Base-by-base conservation (phyloP, 2,797 vertebrate species). In the Pachyuromys duprasi region DNA sequence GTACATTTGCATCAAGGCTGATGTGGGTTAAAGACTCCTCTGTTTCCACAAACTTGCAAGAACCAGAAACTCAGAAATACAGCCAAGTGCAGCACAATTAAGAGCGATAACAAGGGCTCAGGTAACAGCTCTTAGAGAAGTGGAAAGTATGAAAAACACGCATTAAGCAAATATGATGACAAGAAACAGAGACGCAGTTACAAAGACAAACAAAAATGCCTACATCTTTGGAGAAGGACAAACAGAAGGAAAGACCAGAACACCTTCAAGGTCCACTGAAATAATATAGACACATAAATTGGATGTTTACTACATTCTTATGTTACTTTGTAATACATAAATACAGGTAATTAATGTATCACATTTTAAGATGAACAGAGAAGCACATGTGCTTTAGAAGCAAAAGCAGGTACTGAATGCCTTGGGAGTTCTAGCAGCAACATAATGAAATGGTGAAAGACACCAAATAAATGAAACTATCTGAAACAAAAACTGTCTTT, bases 1-100 rank as follows among this genome's bases (percentile, higher is more conserved):
- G 98, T 88, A 98, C 98, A 95, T 93, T 98, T 95, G 97, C 97
- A 97, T 91, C 96, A 97, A 94, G 36, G 78, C 86, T 96, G 93
- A 96, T 86, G 97, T 81, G 98, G 98, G 97, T 97, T 96, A 97
- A 31, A 96, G 90, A 96, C 94, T 97, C 98, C 97, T 98, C 63
- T 96, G 98, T 96, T 97, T 98, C 97, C 97, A 97, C 96, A 97
- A 97, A 98, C 86, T 98, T 98, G 98, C 98, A 97, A 97, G 98
- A 97, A 97, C 93, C 96, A 98, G 97, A 98, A 97, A 98, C 97
- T 98, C 12, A 95, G 98, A 97, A 97, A 97, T 90, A 96, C 97
- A 97, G 97, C 79, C 97, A 96, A 97, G 97, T 90, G 98, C 69
- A 92, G 98, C 79, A 91, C 96, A 98, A 86, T 96, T 95, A 96